Conservation (phyloP, 2,113 vertebrate genomes). For the Strigops habroptila region DNA sequence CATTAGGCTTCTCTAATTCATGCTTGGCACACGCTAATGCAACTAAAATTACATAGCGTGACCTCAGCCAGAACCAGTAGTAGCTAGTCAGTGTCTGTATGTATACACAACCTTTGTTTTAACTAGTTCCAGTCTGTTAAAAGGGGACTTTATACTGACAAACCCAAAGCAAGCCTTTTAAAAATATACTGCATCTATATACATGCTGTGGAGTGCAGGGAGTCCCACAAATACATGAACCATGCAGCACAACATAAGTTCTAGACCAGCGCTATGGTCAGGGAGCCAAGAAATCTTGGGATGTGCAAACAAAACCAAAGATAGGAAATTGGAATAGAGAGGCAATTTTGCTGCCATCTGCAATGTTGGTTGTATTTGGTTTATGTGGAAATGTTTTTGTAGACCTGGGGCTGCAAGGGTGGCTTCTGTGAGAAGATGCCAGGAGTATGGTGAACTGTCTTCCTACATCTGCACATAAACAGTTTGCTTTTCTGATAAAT, state of each 20-base stretch:
- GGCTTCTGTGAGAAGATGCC: neutral
- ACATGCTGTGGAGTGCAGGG: fast-evolving
- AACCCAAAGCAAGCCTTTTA: neutral
- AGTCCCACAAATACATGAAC: neutral
- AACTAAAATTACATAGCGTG: neutral
- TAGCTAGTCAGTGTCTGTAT: neutral
- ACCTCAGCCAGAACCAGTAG: neutral
- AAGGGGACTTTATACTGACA: neutral
- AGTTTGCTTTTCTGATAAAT: neutral
- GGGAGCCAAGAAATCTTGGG: neutral
- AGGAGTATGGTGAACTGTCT: neutral
- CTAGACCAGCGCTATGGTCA: neutral
- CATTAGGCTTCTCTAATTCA: neutral
- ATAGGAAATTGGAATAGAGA: neutral
- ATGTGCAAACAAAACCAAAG: neutral
- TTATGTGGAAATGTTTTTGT: neutral
- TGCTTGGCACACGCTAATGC: neutral
- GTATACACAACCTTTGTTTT: neutral
- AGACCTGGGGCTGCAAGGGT: neutral
- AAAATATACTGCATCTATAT: neutral
- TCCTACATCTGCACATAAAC: neutral
- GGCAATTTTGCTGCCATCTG: fast-evolving
- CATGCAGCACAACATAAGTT: neutral
- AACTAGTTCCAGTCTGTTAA: neutral
- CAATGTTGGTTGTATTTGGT: neutral